Conservation (phyloP, 2,113 vertebrate species). For the Sterrhoptilus dennistouni region DNA sequence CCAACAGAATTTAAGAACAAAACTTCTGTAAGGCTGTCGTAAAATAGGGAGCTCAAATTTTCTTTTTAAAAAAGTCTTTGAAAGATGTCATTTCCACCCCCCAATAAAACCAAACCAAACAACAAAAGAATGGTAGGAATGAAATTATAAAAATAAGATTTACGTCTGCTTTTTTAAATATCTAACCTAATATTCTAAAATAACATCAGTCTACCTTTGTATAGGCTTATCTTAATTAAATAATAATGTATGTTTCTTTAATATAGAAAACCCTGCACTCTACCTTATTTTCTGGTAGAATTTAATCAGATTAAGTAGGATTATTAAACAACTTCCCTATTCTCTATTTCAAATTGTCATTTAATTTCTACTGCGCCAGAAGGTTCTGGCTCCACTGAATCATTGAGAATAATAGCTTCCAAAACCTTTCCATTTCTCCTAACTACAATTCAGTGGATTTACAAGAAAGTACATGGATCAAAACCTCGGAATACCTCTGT, state of each 20-base stretch:
- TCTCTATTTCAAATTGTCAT: background rate
- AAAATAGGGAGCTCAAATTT: background rate
- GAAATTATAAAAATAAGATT: background rate
- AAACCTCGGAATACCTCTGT: background rate
- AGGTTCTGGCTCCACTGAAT: background rate
- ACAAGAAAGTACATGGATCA: background rate
- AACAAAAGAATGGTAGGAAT: background rate
- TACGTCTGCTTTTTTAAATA: background rate
- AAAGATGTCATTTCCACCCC: background rate
- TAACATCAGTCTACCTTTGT: background rate
- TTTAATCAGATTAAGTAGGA: background rate
- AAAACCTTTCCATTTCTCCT: background rate
- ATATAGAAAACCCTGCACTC: background rate
- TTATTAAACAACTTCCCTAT: background rate
- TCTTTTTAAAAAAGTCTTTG: background rate
- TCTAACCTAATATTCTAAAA: background rate
- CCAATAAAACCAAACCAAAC: background rate
- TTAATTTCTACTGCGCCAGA: background rate
- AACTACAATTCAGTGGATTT: background rate
- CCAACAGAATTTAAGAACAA: background rate
- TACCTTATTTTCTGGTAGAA: background rate
- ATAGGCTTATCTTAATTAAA: background rate
- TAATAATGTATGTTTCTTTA: background rate
- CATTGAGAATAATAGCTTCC: background rate
- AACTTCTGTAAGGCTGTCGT: fast-evolving